A percentile compares a stretch with the other conserved stretches of the same genome.
Conservation (phyloP, 2,797 vertebrate species). For the Chrysocyon brachyurus region DNA sequence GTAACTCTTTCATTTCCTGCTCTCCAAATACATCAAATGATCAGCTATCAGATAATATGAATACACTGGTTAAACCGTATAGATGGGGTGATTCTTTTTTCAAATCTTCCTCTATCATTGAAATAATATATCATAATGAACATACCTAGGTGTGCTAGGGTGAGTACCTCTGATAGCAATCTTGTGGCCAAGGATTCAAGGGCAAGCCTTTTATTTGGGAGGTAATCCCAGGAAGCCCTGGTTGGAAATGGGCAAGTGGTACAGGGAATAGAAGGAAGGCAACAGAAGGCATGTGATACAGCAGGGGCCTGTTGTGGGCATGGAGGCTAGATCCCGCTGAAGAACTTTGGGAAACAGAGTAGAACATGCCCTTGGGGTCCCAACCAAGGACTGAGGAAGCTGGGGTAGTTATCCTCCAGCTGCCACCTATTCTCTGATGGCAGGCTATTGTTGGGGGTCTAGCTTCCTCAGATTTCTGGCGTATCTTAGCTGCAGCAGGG, state of each 20-base stretch:
- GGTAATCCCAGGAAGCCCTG: background rate
- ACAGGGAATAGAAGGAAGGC: background rate
- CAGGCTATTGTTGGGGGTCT: background rate
- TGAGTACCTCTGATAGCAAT: background rate
- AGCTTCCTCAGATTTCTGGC: background rate
- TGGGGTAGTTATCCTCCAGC: background rate
- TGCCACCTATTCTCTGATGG: background rate
- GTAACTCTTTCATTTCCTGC: background rate
- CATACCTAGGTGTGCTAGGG: background rate
- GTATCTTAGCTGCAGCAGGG: background rate
- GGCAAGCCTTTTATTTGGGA: background rate
- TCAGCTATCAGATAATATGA: background rate
- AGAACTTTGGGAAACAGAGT: background rate
- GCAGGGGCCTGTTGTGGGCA: background rate
- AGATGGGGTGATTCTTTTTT: background rate
- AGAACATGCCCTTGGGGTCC: background rate
- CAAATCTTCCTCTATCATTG: background rate
- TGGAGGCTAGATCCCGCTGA: background rate
- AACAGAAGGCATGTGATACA: background rate
- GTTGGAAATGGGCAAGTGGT: background rate
- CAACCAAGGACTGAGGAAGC: background rate
- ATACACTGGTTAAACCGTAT: background rate
- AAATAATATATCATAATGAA: background rate
- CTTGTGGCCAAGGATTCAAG: background rate
- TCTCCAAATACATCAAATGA: background rate